Conservation (phyloP, 35 echinoderm and acorn worm species). For the Acanthaster planci region DNA sequence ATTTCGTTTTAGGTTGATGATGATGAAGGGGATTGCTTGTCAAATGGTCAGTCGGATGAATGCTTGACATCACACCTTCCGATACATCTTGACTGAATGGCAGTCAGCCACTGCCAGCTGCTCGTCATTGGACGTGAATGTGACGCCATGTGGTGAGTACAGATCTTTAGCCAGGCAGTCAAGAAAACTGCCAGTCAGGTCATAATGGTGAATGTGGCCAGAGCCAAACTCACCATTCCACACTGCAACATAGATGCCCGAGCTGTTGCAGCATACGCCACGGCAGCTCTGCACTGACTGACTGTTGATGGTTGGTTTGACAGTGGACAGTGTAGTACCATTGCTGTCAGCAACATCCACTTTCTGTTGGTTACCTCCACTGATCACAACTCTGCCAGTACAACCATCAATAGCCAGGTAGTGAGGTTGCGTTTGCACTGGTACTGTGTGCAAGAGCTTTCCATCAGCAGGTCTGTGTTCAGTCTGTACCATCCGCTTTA, state of each 20-base stretch:
- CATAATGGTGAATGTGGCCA: slow-evolving; percentile 37
- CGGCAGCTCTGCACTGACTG: not conserved
- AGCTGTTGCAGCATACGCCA: slow-evolving; percentile 5
- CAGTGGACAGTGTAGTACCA: not conserved
- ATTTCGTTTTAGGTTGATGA: no score
- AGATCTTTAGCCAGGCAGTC: slow-evolving; percentile 2
- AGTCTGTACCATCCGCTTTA: not conserved
- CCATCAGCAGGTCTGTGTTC: not conserved
- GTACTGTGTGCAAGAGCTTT: not conserved
- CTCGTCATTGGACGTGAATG: no score
- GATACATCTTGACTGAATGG: no score
- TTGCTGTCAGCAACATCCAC: not conserved
- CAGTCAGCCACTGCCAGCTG: no score
- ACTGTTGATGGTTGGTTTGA: not conserved
- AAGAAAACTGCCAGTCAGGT: not conserved
- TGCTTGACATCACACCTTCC: no score
- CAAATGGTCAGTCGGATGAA: no score
- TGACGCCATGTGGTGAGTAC: not conserved
- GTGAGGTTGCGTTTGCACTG: not conserved
- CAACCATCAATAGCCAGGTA: not conserved
- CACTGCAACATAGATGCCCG: not conserved
- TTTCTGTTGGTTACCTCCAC: not conserved
- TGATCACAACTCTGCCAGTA: not conserved
- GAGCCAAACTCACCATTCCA: not conserved
- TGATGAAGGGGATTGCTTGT: no score